Evolutionary conservation across 2,113 vertebrate genomes (phyloP), one percentile per base, ranked within the genome.

Genomic region (Saiga tatarica): DNA sequence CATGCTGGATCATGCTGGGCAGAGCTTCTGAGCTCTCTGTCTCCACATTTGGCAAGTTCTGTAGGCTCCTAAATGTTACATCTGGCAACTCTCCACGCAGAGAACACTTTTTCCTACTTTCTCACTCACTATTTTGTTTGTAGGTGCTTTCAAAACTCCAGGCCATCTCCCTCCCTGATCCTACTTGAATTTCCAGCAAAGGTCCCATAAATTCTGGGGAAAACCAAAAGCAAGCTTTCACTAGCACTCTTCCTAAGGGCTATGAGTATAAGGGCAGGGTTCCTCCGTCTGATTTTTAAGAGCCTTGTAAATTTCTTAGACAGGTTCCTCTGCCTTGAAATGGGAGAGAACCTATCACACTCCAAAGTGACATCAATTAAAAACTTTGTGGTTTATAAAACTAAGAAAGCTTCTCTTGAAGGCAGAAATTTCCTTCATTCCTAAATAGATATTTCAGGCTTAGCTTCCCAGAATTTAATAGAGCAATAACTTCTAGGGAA

Each of bases 221-320:
- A 95, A 88, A 83, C 28, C 39, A 55, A 94, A 96, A 94, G 53
- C 47, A 87, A 50, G 36, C 71, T 39, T 89, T 59, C 15, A 12
- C 87, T 97, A 85, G 94, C 94, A 52, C 60, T 57, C 36, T 11
- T 42, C 86, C 87, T 45, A 39, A 82, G 5, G 15, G 17, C 33
- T 50, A 71, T 33, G 8, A 85, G 36, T 33, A 9, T 28, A n/a
- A 84, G 60, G 94, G 87, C 83, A 93, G 79, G 92, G 62, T 60
- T 95, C 87, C 67, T 93, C 30, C 0, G 19, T 33, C 62, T 85
- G 57, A 5, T 64, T 91, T 95, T 96, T 94, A 90, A 87, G 55
- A 97, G 55, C 28, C 95, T 78, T 55, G 12, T 96, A 94, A 97
- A 97, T 96, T 92, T 83, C 87, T 96, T 50, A 96, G 59, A 81